phyloP scores from a whole-genome alignment of 2,113 vertebrate genomes.

The Carlito syrichta region DNA sequence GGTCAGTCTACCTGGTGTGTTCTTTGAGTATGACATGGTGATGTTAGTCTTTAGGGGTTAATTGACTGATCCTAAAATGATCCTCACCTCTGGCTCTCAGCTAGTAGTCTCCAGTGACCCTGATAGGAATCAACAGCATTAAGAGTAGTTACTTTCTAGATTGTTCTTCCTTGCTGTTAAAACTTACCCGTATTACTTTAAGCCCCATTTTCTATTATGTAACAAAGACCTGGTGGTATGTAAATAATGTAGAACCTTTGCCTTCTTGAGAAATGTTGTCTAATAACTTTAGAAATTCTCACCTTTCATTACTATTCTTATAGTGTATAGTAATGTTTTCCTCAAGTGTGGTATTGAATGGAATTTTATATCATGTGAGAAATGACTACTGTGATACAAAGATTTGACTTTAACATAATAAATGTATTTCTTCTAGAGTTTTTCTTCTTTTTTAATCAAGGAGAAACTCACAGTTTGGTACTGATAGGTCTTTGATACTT shows the following conservation, averaged over 20 bases:
- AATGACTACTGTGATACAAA: neutral
- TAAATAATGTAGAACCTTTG: neutral
- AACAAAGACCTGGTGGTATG: neutral
- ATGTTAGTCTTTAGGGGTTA: neutral
- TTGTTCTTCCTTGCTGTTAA: neutral
- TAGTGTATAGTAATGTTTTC: neutral
- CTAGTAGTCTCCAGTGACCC: neutral
- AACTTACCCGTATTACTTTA: neutral
- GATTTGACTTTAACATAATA: neutral
- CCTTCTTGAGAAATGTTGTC: constrained; percentile 1
- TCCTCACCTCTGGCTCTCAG: neutral
- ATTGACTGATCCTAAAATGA: neutral
- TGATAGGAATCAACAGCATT: neutral
- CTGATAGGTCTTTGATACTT: neutral
- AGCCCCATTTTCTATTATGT: neutral
- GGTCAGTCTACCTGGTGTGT: neutral
- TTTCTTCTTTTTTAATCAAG: neutral
- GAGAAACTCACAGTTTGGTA: neutral
- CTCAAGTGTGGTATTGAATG: neutral
- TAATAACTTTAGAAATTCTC: neutral
- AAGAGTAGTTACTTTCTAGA: neutral
- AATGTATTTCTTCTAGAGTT: neutral
- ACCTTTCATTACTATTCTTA: neutral
- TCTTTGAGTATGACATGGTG: neutral
- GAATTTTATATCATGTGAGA: constrained; percentile 3